Conservation (phyloP, 2,888 invertebrate genomes). For the Pecten maximus region DNA sequence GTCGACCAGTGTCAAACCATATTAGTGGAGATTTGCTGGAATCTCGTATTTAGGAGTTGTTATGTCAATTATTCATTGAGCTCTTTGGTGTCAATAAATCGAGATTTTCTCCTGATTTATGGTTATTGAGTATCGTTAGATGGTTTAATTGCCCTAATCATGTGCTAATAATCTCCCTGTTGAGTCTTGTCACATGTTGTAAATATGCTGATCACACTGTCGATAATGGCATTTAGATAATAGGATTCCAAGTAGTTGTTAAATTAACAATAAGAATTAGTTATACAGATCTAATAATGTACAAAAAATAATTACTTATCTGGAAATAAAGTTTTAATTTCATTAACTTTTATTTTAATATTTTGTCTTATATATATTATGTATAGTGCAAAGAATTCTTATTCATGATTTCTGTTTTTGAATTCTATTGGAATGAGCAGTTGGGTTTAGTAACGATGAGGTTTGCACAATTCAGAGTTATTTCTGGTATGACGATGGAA, state of each 20-base stretch:
- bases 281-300: background rate
- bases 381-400: too few species aligned
- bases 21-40: slow-evolving; percentile 21
- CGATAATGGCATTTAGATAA: background rate
- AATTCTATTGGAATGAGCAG: background rate
- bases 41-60: background rate
- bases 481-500: background rate
- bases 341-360: too few species aligned
- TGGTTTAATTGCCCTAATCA: background rate
- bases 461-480: background rate
- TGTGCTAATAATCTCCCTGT: background rate
- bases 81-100: background rate
- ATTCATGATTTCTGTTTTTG: too few species aligned
- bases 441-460: background rate
- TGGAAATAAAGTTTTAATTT: too few species aligned
- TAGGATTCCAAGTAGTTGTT: background rate
- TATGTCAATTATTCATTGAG: slow-evolving; percentile 16
- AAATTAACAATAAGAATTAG: background rate
- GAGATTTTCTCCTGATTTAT: background rate
- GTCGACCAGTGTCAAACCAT: background rate
- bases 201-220: background rate
- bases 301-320: too few species aligned
- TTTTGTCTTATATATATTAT: too few species aligned
- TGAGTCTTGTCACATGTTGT: background rate
- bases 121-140: background rate